These are phyloP conservation scores for Sturmia bella DNA, from an alignment of 2,888 invertebrate species.

Conservation along the genomic window DNA sequence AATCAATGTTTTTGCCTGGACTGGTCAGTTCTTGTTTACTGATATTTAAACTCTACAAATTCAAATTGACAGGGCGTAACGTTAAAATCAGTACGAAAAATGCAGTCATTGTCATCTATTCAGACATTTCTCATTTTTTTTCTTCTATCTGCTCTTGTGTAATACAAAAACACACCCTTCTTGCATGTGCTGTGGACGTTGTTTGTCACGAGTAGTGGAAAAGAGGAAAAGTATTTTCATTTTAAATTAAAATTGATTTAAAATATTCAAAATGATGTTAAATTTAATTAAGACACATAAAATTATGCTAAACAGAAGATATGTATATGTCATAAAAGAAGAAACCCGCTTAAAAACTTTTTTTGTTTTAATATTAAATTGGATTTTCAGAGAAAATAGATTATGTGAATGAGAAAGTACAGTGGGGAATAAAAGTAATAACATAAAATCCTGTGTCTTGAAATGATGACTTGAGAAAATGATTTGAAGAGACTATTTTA, in stretches of 20 bases:
- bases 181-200: not conserved
- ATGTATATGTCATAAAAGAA: too few relatives aligned
- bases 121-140: not conserved
- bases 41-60: conserved; percentile 14
- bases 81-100: not conserved
- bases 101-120: conserved; percentile 26
- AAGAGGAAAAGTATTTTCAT: conserved; percentile 19
- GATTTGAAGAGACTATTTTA: too few relatives aligned
- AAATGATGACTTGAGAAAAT: too few relatives aligned
- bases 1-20: conserved; percentile 29
- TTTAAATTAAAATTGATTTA: conserved; percentile 51
- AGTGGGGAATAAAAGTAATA: not conserved
- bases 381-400: not conserved
- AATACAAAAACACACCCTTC: conserved; percentile 39
- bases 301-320: not conserved
- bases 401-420: not conserved
- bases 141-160: too few relatives aligned
- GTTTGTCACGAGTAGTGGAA: conserved; percentile 9
- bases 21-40: conserved; percentile 34
- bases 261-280: conserved; percentile 25
- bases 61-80: conserved; percentile 61
- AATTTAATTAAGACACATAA: conserved; percentile 18
- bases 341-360: conserved; percentile 47
- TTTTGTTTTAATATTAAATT: not conserved
- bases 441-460: too few relatives aligned